Evolutionary conservation across 2,113 vertebrate genomes (phyloP).

Genomic region (Lates calcarifer): DNA sequence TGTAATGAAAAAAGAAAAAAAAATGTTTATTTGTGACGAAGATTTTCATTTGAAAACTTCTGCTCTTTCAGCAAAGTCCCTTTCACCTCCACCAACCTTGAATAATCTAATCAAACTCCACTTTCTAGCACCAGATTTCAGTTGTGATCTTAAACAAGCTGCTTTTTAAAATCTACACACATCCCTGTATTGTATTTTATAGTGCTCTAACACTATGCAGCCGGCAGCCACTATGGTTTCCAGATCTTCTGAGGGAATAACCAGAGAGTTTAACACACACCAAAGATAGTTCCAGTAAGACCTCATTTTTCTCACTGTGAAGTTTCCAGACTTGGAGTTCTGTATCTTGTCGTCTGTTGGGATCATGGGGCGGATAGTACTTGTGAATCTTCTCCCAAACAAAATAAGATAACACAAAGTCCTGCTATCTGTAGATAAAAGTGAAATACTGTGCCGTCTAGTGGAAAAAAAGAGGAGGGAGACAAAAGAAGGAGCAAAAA

Average conservation of each 20-base stretch:
- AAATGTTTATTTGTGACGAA: neutral
- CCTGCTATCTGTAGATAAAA: conserved; percentile 86
- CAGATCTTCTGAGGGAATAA: conserved; percentile 63
- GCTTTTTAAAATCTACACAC: conserved; percentile 18
- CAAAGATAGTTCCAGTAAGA: conserved; percentile 69
- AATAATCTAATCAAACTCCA: conserved; percentile 3
- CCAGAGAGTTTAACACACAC: conserved; percentile 71
- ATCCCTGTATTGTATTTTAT: conserved; percentile 12
- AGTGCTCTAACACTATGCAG: conserved; percentile 9
- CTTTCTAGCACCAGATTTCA: conserved; percentile 4
- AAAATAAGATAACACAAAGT: conserved; percentile 86
- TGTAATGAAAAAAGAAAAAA: neutral
- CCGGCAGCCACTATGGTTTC: conserved; percentile 27
- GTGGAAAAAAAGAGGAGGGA: conserved; percentile 64
- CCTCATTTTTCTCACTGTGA: conserved; percentile 80
- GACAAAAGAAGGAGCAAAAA: conserved; percentile 65
- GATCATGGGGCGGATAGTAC: conserved; percentile 75
- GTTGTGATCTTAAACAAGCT: conserved; percentile 7
- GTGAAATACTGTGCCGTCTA: conserved; percentile 83
- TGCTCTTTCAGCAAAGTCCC: neutral
- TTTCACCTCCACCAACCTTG: conserved; percentile 5
- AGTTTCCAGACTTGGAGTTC: conserved; percentile 81
- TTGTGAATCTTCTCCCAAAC: conserved; percentile 80
- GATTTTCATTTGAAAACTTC: conserved; percentile 4
- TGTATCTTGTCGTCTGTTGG: conserved; percentile 82